These are phyloP conservation scores for Pagetopsis macropterus DNA, from an alignment of 2,797 vertebrate species.

Conservation along the genomic window DNA sequence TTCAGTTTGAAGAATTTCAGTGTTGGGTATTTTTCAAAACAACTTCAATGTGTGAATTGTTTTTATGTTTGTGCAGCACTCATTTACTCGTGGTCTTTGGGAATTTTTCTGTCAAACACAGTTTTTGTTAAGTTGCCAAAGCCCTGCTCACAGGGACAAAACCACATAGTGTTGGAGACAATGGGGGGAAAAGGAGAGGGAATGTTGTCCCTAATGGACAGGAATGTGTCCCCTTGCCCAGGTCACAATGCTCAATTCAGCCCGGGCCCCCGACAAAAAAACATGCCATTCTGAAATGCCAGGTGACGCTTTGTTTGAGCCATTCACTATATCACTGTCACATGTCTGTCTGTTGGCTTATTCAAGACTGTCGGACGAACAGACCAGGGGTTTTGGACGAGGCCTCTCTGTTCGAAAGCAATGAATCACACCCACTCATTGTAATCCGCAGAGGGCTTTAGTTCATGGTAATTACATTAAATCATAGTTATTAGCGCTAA, in stretches of 20 bases:
- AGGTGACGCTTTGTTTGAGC: slow-evolving; percentile 71
- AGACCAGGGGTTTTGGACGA: slow-evolving; percentile 39
- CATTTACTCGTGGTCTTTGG: slow-evolving; percentile 22
- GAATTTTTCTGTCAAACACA: slow-evolving; percentile 42
- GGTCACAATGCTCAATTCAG: slow-evolving; percentile 70
- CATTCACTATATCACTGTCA: slow-evolving; percentile 70
- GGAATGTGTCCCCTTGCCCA: slow-evolving; percentile 74
- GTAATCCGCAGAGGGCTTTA: slow-evolving; percentile 45
- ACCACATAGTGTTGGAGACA: slow-evolving; percentile 57
- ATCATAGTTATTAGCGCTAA: slow-evolving; percentile 62
- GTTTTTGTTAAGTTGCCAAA: slow-evolving; percentile 63
- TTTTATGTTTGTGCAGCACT: not conserved
- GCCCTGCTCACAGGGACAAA: slow-evolving; percentile 59
- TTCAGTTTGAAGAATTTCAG: not conserved
- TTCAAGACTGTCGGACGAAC: slow-evolving; percentile 42
- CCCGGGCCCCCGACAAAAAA: slow-evolving; percentile 35
- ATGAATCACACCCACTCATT: slow-evolving; percentile 61
- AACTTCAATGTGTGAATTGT: not conserved
- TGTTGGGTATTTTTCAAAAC: not conserved
- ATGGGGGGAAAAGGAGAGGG: slow-evolving; percentile 49
- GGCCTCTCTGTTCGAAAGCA: slow-evolving; percentile 42
- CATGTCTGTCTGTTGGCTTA: slow-evolving; percentile 51
- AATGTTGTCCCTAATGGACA: slow-evolving; percentile 55
- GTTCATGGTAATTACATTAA: slow-evolving; percentile 59
- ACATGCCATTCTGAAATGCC: slow-evolving; percentile 69